Conservation (phyloP, 2,797 vertebrate genomes). For the Helostoma temminkii region DNA sequence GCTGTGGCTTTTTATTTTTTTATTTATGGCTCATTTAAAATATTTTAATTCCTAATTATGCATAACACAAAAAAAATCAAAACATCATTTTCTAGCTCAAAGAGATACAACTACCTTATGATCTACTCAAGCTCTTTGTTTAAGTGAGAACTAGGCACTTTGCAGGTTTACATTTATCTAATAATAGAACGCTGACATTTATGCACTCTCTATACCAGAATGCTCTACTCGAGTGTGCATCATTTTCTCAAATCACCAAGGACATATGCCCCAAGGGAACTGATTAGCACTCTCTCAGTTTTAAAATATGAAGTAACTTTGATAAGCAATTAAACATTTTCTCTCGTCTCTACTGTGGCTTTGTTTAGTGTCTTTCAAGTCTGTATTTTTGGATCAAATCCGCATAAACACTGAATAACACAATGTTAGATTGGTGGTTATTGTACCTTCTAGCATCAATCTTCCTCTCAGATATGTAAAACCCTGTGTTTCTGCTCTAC, state of each 20-base stretch:
- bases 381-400: slow-evolving; percentile 81
- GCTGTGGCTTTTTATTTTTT: slow-evolving; percentile 42
- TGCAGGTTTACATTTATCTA: slow-evolving; percentile 79
- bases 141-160: slow-evolving; percentile 61
- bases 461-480: slow-evolving; percentile 70
- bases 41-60: slow-evolving; percentile 63
- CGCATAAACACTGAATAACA: slow-evolving; percentile 59
- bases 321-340: slow-evolving; percentile 88
- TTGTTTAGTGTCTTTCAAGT: slow-evolving; percentile 80
- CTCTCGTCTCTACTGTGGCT: slow-evolving; percentile 76
- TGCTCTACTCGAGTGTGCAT: slow-evolving; percentile 69
- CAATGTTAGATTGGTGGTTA: slow-evolving; percentile 53
- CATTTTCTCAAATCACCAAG: slow-evolving; percentile 84
- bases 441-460: slow-evolving; percentile 68
- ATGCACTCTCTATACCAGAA: slow-evolving; percentile 70
- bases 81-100: slow-evolving; percentile 59
- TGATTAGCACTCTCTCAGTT: slow-evolving; percentile 81
- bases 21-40: slow-evolving; percentile 63
- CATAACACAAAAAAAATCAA: slow-evolving; percentile 51
- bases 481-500: slow-evolving; percentile 52
- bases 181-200: slow-evolving; percentile 86
- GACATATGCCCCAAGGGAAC: slow-evolving; percentile 82
- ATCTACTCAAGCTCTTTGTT: slow-evolving; percentile 48
- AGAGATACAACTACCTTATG: slow-evolving; percentile 57
- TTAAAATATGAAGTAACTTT: slow-evolving; percentile 84